Evolutionary conservation across 2,113 vertebrate genomes (phyloP).

Genomic region (Colossoma macropomum): DNA sequence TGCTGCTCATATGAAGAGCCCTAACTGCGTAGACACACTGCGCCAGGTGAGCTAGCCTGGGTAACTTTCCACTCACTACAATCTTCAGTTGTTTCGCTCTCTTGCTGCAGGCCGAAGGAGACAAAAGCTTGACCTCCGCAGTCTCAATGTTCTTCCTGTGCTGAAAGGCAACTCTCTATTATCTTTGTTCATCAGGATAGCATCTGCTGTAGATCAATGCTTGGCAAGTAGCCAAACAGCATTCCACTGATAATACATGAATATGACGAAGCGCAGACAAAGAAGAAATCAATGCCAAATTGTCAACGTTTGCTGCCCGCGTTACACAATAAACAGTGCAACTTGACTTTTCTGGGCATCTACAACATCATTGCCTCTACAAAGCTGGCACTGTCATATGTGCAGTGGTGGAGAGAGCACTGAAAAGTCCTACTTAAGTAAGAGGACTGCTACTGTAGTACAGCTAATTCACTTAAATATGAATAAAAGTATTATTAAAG

Average conservation of each 20-base stretch:
- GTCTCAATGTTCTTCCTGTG: background rate
- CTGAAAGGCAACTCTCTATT: background rate
- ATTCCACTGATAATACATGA: background rate
- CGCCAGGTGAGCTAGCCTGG: slow-evolving; percentile 50
- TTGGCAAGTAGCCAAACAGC: background rate
- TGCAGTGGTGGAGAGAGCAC: background rate
- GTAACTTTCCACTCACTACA: slow-evolving; percentile 78
- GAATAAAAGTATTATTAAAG: too few species aligned
- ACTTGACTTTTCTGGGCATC: background rate
- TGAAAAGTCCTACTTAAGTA: background rate
- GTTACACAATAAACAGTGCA: background rate
- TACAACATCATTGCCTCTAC: background rate
- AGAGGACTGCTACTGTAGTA: background rate
- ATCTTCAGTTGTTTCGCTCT: slow-evolving; percentile 73
- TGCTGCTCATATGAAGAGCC: slow-evolving; percentile 61
- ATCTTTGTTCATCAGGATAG: background rate
- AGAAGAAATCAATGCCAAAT: background rate
- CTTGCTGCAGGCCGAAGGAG: slow-evolving; percentile 11
- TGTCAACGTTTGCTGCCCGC: background rate
- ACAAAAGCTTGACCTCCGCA: background rate
- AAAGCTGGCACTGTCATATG: background rate
- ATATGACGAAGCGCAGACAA: background rate
- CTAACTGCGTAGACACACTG: slow-evolving; percentile 49
- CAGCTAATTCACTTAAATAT: too few species aligned
- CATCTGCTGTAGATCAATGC: background rate